Evolutionary conservation across 2,888 invertebrate species (phyloP), one percentile per base, ranked within the genome.

Genomic region (Parnassius smintheus): DNA sequence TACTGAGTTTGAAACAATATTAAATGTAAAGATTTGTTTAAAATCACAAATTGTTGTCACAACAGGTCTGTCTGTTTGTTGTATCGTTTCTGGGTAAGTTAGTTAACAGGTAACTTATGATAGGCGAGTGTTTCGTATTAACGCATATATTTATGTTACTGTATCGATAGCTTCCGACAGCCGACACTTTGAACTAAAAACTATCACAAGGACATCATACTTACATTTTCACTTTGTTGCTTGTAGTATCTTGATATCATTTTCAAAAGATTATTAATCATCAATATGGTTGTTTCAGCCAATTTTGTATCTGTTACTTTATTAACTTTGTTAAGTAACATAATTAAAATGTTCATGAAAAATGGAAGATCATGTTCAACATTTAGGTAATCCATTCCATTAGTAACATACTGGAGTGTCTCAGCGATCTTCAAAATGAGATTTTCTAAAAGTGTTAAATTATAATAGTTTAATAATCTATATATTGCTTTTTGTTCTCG

Each of bases 221-320:
- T 74, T 73, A 79, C 79, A 66, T 68, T 53, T 22, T 61, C 53
- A 51, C 70, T 62, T 46, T 57, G 18, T 62, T 49, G 49, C 49
- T 68, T 69, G 25, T 72, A 69, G 48, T 68, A 64, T 13, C 68
- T 65, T 22, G 66, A 67, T 46, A 77, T 65, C 4, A 75, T 67
- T 68, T 73, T 75, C 1, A 86, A 66, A 9, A 80, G 54, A 65
- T 75, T 77, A 46, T 75, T 80, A 3, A 75, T 64, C 65, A 77
- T 75, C 9, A 62, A 65, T 22, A 86, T 62, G 13, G 74, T 66
- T 52, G 68, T 59, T 59, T 74, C 70, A 44, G 77, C 71, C 35
- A 75, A 61, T 25, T 59, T 60, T 13, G 68, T 62, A 66, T 78
- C 71, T 2, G 61, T 56, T 44, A 65, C 46, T 2, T 60, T 58